Percentiles rank a stretch among this genome's conserved stretches.
Evolutionary conservation across 2,797 vertebrate genomes (phyloP).

Genomic region (Gambusia yucatana): DNA sequence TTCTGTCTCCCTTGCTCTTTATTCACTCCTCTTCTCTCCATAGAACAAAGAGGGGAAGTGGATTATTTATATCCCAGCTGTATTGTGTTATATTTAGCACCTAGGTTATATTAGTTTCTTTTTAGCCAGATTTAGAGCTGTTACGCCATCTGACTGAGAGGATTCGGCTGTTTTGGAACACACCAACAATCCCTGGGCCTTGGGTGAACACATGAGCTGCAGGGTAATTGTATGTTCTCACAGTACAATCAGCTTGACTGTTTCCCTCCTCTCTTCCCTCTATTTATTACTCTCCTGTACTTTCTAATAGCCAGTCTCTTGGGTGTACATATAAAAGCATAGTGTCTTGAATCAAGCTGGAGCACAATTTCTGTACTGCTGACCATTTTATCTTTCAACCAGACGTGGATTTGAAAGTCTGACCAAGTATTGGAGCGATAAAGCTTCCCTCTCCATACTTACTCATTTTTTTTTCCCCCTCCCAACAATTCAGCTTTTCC

Average conservation of each 20-base stretch:
- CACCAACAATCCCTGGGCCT: slow-evolving; percentile 68
- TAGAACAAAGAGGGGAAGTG: slow-evolving; percentile 70
- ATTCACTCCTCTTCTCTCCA: slow-evolving; percentile 51
- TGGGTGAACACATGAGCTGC: slow-evolving; percentile 53
- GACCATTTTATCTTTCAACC: slow-evolving; percentile 7
- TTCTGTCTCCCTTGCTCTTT: slow-evolving; percentile 44
- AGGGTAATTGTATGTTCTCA: slow-evolving; percentile 72
- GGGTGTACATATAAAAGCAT: slow-evolving; percentile 53
- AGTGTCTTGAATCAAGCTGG: slow-evolving; percentile 38
- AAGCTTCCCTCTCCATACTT: slow-evolving; percentile 23
- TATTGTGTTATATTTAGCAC: slow-evolving; percentile 69
- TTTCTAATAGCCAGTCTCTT: slow-evolving; percentile 53
- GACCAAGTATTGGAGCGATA: neutral
- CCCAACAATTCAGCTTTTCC: slow-evolving; percentile 27
- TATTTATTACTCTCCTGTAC: slow-evolving; percentile 31
- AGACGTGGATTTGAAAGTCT: neutral
- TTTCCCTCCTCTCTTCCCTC: slow-evolving; percentile 36
- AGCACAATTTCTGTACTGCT: slow-evolving; percentile 16
- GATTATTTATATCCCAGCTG: slow-evolving; percentile 66
- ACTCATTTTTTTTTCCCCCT: slow-evolving; percentile 15
- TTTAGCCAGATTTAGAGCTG: slow-evolving; percentile 58
- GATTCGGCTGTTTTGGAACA: slow-evolving; percentile 57
- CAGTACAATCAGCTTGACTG: slow-evolving; percentile 55
- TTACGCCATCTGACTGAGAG: slow-evolving; percentile 44
- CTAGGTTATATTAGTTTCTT: slow-evolving; percentile 65